These are phyloP conservation scores for Cyphomyrus discorhynchus DNA, from an alignment of 2,113 vertebrate genomes.

Conservation along the genomic window DNA sequence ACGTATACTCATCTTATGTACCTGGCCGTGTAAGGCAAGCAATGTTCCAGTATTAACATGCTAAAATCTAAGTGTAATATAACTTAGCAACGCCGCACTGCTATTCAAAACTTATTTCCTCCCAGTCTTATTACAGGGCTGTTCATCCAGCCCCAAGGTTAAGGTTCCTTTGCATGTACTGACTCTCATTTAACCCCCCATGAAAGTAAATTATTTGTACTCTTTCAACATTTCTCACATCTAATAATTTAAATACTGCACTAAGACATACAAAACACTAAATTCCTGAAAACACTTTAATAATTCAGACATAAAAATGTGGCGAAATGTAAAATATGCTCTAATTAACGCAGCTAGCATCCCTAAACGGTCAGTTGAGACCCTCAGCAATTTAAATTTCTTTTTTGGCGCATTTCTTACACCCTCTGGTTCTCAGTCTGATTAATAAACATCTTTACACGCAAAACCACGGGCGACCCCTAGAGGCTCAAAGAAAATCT, in stretches of 20 bases:
- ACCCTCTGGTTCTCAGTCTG: not conserved
- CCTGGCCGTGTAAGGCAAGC: not conserved
- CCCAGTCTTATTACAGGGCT: not conserved
- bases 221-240: not conserved
- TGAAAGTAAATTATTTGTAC: not conserved
- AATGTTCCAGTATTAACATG: not conserved
- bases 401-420: not conserved
- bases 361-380: not conserved
- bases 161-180: not conserved
- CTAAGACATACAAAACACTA: conserved; percentile 1
- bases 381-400: not conserved
- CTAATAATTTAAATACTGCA: not conserved
- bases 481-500: conserved; percentile 53
- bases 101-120: not conserved
- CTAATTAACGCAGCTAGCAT: not conserved
- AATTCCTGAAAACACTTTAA: not conserved
- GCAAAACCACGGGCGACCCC: conserved; percentile 45
- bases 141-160: not conserved
- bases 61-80: not conserved
- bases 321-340: not conserved
- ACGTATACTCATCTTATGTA: not conserved
- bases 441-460: not conserved
- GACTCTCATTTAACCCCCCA: not conserved
- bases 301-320: not conserved
- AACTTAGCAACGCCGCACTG: not conserved